Evolutionary conservation across 1,140 invertebrate species (phyloP).

Genomic region (Drosophila albomicans): DNA sequence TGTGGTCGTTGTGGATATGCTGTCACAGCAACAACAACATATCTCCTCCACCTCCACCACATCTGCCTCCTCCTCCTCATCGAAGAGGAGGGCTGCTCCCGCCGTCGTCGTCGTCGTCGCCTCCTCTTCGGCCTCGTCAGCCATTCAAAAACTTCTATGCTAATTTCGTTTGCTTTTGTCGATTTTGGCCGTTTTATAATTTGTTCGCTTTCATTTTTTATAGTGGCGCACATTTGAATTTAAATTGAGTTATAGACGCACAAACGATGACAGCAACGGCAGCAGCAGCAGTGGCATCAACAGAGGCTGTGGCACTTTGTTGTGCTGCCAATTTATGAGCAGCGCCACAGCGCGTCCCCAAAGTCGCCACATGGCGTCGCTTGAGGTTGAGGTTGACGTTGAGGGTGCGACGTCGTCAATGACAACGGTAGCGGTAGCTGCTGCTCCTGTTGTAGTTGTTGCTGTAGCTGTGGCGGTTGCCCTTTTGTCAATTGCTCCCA

Average conservation of each 20-base stretch:
- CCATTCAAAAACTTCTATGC: slow-evolving; percentile 64
- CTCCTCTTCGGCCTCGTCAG: slow-evolving; percentile 33
- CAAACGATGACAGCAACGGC: not conserved
- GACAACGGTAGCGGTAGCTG: slow-evolving; percentile 33
- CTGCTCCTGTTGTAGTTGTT: not conserved
- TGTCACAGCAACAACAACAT: slow-evolving; percentile 70
- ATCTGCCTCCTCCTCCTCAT: slow-evolving; percentile 26
- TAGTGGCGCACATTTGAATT: slow-evolving; percentile 72
- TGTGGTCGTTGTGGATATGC: slow-evolving; percentile 46
- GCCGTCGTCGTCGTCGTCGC: not conserved
- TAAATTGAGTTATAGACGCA: slow-evolving; percentile 76
- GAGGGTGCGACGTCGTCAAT: slow-evolving; percentile 33
- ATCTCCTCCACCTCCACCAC: slow-evolving; percentile 40
- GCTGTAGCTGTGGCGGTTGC: slow-evolving; percentile 49
- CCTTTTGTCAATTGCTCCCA: slow-evolving; percentile 83
- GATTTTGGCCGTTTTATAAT: slow-evolving; percentile 60
- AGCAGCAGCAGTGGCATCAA: slow-evolving; percentile 8
- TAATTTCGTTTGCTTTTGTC: slow-evolving; percentile 48
- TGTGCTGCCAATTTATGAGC: slow-evolving; percentile 78
- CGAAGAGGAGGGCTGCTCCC: too few species aligned
- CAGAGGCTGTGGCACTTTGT: slow-evolving; percentile 45
- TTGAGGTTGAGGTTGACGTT: not conserved
- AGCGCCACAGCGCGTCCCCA: slow-evolving; percentile 57
- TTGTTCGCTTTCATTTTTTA: slow-evolving; percentile 47
- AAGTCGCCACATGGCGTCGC: slow-evolving; percentile 55